Percentiles rank a stretch among this genome's conserved stretches.
These are phyloP conservation scores for Ictalurus furcatus DNA, from an alignment of 2,113 vertebrate genomes.

Conservation along the genomic window DNA sequence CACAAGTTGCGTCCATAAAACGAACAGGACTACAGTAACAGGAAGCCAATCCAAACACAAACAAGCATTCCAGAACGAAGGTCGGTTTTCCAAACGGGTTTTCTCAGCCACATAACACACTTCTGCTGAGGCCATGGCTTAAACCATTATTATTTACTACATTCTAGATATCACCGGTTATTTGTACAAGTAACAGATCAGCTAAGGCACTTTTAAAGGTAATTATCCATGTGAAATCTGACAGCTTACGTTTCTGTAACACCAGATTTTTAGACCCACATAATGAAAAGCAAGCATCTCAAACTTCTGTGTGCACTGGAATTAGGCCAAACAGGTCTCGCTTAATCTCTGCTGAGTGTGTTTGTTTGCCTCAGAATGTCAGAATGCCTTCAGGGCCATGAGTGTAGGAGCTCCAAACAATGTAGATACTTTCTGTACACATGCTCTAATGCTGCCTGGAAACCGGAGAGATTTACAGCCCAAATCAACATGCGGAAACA, in stretches of 20 bases:
- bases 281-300: conserved; percentile 33
- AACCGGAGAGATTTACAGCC: conserved; percentile 43
- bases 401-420: conserved; percentile 36
- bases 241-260: not conserved
- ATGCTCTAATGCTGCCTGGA: conserved; percentile 28
- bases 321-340: conserved; percentile 44
- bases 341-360: conserved; percentile 49
- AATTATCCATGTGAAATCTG: not conserved
- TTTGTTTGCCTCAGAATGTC: conserved; percentile 50
- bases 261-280: not conserved
- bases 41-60: not conserved
- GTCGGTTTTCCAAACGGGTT: not conserved
- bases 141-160: not conserved
- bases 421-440: conserved; percentile 44
- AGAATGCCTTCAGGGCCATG: conserved; percentile 46
- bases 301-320: conserved; percentile 39
- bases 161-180: not conserved
- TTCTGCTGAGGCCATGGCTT: not conserved
- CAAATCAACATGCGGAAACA: conserved; percentile 39
- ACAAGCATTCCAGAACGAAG: not conserved
- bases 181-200: not conserved
- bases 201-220: not conserved
- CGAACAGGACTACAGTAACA: not conserved
- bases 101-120: not conserved
- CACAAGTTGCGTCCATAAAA: too few relatives aligned